Percentiles rank a stretch among this genome's conserved stretches.
These are phyloP conservation scores for Archilochus colubris DNA, from an alignment of 2,113 vertebrate genomes.

Conservation along the genomic window DNA sequence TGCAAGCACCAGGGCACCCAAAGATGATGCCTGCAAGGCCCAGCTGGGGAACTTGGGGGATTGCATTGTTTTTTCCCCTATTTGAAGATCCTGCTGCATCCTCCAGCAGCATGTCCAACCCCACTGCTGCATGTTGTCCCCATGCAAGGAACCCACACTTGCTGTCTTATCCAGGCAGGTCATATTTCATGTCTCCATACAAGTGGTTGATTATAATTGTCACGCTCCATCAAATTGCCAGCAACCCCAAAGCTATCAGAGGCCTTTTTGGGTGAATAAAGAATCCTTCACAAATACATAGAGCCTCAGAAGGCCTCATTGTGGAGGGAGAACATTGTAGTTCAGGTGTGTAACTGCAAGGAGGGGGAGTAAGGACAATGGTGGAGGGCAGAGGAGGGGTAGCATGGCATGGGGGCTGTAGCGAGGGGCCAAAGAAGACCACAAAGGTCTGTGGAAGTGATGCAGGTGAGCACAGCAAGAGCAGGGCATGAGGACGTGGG, in stretches of 20 bases:
- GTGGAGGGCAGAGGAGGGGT: neutral
- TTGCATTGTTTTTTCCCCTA: accelerated
- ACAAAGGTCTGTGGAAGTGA: neutral
- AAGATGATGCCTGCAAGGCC: accelerated
- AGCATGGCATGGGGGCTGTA: neutral
- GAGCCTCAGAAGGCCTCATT: neutral
- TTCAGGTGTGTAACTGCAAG: neutral
- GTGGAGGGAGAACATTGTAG: neutral
- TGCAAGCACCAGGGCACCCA: neutral
- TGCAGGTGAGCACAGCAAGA: neutral
- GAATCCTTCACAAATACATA: neutral
- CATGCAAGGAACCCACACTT: accelerated
- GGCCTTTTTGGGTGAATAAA: constrained; percentile 56
- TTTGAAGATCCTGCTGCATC: neutral
- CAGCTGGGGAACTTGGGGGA: accelerated
- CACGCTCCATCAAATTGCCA: constrained; percentile 44
- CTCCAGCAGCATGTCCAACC: neutral
- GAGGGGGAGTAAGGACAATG: constrained; percentile 10
- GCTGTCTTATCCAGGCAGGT: accelerated
- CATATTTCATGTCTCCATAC: neutral
- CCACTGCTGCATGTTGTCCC: accelerated
- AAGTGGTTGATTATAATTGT: constrained; percentile 41
- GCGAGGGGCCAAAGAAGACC: accelerated
- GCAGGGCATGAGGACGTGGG: neutral
- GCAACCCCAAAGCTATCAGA: constrained; percentile 36